A percentile compares a stretch with the other conserved stretches of the same genome.
Evolutionary conservation across 2,113 vertebrate genomes (phyloP).

Genomic region (Spilogale gracilis): DNA sequence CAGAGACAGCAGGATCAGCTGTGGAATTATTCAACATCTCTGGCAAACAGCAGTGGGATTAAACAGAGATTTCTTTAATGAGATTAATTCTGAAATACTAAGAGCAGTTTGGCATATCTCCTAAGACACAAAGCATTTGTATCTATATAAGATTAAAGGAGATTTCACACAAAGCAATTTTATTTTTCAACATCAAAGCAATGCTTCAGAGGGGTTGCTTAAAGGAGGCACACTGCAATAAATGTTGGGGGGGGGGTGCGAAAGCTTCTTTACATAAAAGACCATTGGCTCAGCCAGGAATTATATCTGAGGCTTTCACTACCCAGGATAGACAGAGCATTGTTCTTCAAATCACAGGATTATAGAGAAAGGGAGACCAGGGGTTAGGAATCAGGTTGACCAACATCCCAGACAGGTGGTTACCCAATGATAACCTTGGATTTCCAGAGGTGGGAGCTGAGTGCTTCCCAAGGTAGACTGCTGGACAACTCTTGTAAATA

Average conservation of each 20-base stretch:
- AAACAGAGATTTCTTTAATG: conserved; percentile 70
- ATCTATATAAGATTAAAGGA: conserved; percentile 70
- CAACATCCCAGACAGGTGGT: background rate
- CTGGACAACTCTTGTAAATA: background rate
- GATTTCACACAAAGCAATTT: conserved; percentile 65
- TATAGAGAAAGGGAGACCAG: background rate
- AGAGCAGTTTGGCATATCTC: conserved; percentile 40
- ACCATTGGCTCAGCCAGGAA: background rate
- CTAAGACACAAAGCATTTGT: conserved; percentile 73
- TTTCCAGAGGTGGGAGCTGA: conserved; percentile 9
- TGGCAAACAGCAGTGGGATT: conserved; percentile 51
- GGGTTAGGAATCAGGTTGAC: background rate
- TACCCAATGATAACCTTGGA: background rate
- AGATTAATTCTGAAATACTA: conserved; percentile 72
- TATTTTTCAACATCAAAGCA: conserved; percentile 73
- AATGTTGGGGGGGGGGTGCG: background rate
- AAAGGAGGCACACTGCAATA: background rate
- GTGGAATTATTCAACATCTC: conserved; percentile 48
- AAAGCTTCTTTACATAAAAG: conserved; percentile 2
- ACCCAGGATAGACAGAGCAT: background rate
- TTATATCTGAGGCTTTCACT: background rate
- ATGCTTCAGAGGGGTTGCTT: background rate
- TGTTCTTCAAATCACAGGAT: background rate
- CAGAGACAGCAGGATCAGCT: background rate
- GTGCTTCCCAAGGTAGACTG: background rate